Conservation (phyloP, 2,113 vertebrate genomes). For the Salvelinus sp. region DNA sequence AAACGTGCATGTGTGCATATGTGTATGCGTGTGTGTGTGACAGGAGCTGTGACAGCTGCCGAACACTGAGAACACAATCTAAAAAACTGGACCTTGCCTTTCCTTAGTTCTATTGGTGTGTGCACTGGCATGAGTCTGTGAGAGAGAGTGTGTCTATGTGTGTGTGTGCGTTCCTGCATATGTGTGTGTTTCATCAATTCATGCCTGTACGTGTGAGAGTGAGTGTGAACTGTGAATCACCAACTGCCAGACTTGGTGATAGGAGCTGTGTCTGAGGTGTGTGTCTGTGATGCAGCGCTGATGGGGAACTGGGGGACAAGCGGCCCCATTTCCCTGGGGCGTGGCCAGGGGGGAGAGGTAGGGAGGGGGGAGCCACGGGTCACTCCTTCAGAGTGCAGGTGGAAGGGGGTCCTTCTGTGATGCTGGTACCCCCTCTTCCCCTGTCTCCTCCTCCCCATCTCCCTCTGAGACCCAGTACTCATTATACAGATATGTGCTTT, state of each 20-base stretch:
- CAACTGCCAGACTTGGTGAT: not conserved
- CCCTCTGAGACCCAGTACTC: not conserved
- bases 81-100: slow-evolving; percentile 13
- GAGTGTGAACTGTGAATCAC: not conserved
- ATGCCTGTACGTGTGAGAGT: not conserved
- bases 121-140: not conserved
- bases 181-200: not conserved
- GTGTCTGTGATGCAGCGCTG: slow-evolving; percentile 21
- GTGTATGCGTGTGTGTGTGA: slow-evolving; percentile 55
- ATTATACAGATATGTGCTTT: slow-evolving; percentile 1
- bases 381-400: not conserved
- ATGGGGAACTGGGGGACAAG: slow-evolving; percentile 21
- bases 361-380: not conserved
- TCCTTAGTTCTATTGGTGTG: not conserved
- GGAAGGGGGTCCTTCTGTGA: not conserved
- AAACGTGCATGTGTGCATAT: not conserved
- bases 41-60: slow-evolving; percentile 49
- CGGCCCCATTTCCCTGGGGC: slow-evolving; percentile 29
- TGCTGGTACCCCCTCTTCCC: too few species aligned
- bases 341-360: slow-evolving; percentile 29
- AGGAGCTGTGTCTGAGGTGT: not conserved
- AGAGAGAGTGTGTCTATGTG: not conserved
- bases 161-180: too few species aligned
- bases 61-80: slow-evolving; percentile 24
- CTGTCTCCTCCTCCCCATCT: too few species aligned